These are phyloP conservation scores for Melanophora roralis DNA, from an alignment of 2,888 invertebrate species.

Conservation along the genomic window DNA sequence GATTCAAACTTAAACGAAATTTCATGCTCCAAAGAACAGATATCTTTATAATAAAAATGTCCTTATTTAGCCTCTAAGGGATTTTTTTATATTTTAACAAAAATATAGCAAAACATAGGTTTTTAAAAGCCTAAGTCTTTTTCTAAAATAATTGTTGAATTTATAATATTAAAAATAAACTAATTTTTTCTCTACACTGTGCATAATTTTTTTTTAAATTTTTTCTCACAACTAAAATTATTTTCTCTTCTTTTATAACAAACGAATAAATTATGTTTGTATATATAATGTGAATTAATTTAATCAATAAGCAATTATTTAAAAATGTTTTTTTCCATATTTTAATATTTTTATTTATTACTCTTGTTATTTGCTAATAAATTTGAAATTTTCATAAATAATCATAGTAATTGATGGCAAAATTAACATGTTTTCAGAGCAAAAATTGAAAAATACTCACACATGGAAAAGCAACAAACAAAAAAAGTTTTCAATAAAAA, in stretches of 20 bases:
- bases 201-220: neutral
- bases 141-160: too few species aligned
- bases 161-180: too few species aligned
- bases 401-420: slow-evolving; percentile 41
- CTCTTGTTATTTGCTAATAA: neutral
- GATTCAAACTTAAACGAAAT: too few species aligned
- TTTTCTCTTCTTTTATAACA: neutral
- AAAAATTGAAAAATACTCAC: neutral
- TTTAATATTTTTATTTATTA: slow-evolving; percentile 32
- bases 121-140: too few species aligned
- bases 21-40: too few species aligned
- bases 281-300: too few species aligned
- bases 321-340: neutral
- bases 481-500: slow-evolving; percentile 10
- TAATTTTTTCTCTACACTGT: too few species aligned
- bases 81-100: too few species aligned
- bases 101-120: too few species aligned
- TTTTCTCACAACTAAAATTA: neutral
- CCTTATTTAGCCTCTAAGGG: too few species aligned
- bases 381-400: neutral
- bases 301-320: slow-evolving; percentile 10
- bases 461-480: neutral
- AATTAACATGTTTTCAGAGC: slow-evolving; percentile 34
- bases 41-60: too few species aligned
- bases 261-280: neutral